These are phyloP conservation scores for Mola mola DNA, from an alignment of 2,113 vertebrate genomes.

Conservation along the genomic window DNA sequence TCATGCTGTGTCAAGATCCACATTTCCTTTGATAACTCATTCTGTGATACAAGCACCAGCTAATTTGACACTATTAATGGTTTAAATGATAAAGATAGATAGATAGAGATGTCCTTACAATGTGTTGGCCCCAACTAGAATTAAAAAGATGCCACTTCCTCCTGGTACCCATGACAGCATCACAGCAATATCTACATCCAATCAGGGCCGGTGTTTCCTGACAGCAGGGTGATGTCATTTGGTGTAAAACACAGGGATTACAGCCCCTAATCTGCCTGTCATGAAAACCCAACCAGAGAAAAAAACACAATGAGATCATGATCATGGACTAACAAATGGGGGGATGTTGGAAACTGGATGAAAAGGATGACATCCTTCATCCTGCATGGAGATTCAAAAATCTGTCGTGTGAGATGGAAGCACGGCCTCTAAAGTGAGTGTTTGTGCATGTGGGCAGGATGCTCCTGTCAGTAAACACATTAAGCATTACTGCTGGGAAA, in stretches of 20 bases:
- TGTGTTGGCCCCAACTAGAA: background rate
- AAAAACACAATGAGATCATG: conserved; percentile 19
- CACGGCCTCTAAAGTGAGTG: conserved; percentile 23
- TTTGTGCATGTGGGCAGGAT: background rate
- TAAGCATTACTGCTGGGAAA: conserved; percentile 1
- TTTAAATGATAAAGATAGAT: too few species aligned
- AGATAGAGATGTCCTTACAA: too few species aligned
- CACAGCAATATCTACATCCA: conserved; percentile 1
- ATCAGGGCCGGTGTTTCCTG: conserved; percentile 21
- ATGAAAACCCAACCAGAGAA: conserved; percentile 44
- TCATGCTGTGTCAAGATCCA: background rate
- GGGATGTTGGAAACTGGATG: conserved; percentile 23
- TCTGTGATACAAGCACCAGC: background rate
- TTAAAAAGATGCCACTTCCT: background rate
- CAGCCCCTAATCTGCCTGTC: conserved; percentile 67
- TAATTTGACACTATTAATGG: too few species aligned
- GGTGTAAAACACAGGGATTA: conserved; percentile 64
- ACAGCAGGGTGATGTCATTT: conserved; percentile 56
- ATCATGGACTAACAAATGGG: conserved; percentile 25
- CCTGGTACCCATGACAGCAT: conserved; percentile 7
- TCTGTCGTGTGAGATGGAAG: background rate
- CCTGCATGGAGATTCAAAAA: background rate
- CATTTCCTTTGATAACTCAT: conserved; percentile 19
- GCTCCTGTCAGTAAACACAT: background rate
- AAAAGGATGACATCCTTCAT: conserved; percentile 19